phyloP scores from a whole-genome alignment of 2,888 invertebrate genomes.

The Orthosia gothica region DNA sequence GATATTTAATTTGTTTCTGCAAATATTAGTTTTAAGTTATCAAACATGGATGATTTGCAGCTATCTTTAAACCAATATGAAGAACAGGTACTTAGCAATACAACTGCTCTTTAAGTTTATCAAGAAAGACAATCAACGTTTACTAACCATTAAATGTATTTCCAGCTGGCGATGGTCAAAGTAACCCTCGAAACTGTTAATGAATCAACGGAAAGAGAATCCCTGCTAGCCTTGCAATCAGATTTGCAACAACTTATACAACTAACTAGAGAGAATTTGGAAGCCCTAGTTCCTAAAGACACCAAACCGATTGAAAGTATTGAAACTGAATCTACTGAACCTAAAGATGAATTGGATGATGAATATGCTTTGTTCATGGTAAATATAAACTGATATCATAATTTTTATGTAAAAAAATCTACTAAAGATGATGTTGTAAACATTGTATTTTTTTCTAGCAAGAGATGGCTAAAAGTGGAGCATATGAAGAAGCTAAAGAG shows the following conservation, averaged over 20 bases:
- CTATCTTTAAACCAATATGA: conserved; percentile 84
- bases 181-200: conserved; percentile 89
- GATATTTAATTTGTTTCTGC: neutral
- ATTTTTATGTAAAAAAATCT: neutral
- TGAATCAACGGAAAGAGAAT: conserved; percentile 89
- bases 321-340: conserved; percentile 51
- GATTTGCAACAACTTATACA: conserved; percentile 93
- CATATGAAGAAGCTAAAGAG: conserved; percentile 79
- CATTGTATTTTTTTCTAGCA: conserved; percentile 80
- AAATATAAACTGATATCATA: conserved; percentile 56
- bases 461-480: conserved; percentile 90
- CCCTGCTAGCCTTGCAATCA: conserved; percentile 91
- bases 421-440: neutral
- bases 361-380: conserved; percentile 94
- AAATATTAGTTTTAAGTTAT: conserved; percentile 1
- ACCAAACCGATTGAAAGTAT: conserved; percentile 31
- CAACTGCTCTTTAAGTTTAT: neutral
- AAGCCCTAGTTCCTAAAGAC: conserved; percentile 70
- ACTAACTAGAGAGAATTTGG: conserved; percentile 93
- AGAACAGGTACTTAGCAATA: conserved; percentile 79
- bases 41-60: conserved; percentile 82
- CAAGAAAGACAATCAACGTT: neutral
- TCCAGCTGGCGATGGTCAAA: conserved; percentile 92
- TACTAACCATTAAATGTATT: conserved; percentile 50
- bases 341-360: conserved; percentile 81